Evolutionary conservation across 2,888 invertebrate species (phyloP), one percentile per base, ranked within the genome.

Genomic region (Mycalesis mineus): DNA sequence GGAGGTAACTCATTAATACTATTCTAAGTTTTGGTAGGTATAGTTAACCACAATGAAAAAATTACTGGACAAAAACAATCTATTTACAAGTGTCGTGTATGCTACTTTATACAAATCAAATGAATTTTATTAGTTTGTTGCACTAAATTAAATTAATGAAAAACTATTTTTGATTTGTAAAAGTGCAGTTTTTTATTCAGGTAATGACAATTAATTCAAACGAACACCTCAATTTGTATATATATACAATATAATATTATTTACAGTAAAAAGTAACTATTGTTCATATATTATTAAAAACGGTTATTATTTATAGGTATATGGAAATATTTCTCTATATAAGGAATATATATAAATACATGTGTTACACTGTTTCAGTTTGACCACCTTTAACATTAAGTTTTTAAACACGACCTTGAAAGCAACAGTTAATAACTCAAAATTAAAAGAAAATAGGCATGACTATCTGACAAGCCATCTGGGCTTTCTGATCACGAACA

Each of bases 11-110:
- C 7, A 36, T 17, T 28, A 13, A 42, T 11, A 52, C 52, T 42
- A 42, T 52, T 44, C 42, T 42, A 42, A 52, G 36, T 44, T 33
- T 44, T 29, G 42, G 22, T 29, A 44, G 42, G 22, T 29, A 44
- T 13, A 52, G 42, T 52, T 52, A 52, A 52, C 31, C 52, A 52
- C 56, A 45, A 49, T 2, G 9, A 13, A 9, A 49, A 45, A 52
- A 41, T 29, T 48, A 56, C 14, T 48, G 14, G 33, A 33, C 15
- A 51, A 37, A 55, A 54, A 49, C 56, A 57, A 37, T 60, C 54
- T 62, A 60, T 62, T 14, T 62, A 62, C 62, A 62, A 48, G 51
- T 57, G 58, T 54, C 57, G 22, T 33, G 8, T 55, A 51, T 48
- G 36, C 39, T 6, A 51, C 14, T 42, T 28, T 39, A 57, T 8